Conservation (phyloP, 2,888 invertebrate genomes). For the Diadromus collaris region DNA sequence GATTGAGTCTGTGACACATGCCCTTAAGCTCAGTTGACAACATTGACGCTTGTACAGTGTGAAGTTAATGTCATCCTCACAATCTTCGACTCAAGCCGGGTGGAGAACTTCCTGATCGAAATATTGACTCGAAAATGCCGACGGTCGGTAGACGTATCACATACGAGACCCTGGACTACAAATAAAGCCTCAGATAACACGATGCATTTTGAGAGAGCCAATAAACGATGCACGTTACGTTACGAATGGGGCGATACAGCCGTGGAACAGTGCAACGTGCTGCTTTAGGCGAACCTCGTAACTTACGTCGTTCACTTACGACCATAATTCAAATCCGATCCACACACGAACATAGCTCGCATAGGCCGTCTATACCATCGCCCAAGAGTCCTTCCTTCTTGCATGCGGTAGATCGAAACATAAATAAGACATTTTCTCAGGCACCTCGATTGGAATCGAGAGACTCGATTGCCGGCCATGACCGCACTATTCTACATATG, state of each 20-base stretch:
- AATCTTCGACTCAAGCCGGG: no score
- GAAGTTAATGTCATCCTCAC: not conserved
- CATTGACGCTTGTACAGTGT: not conserved
- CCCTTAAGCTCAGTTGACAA: not conserved
- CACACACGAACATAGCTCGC: not conserved
- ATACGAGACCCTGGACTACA: not conserved
- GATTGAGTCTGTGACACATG: no score
- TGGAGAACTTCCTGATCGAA: not conserved
- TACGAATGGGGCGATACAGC: not conserved
- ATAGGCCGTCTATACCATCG: not conserved
- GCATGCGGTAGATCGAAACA: conserved; percentile 40
- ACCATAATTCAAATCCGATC: not conserved
- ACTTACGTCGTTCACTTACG: not conserved
- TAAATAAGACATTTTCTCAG: conserved; percentile 32
- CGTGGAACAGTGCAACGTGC: not conserved
- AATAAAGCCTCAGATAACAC: not conserved
- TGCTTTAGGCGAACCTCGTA: not conserved
- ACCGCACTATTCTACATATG: conserved; percentile 52
- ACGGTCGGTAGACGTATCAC: not conserved
- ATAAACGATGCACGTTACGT: not conserved
- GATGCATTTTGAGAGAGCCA: not conserved
- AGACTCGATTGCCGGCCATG: conserved; percentile 55
- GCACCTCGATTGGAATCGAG: conserved; percentile 34
- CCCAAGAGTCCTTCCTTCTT: conserved; percentile 52
- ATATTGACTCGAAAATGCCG: not conserved